Base-by-base conservation (phyloP, 2,797 vertebrate species). In the Anas capensis region DNA sequence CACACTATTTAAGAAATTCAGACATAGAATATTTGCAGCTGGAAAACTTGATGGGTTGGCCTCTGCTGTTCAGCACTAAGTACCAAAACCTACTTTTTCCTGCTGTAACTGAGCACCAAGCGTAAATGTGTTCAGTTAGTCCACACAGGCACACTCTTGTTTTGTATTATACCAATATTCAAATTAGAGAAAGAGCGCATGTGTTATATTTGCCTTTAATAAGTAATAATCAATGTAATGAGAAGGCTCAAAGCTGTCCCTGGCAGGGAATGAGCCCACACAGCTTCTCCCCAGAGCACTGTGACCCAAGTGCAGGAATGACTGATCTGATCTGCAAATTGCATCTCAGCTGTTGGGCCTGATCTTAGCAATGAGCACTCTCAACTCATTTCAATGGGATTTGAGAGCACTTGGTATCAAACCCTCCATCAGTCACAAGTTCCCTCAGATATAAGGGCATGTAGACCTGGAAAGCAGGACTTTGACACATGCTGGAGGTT, bases 351-450 rank as follows among this genome's bases (percentile, higher is more conserved):
- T 78, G 64, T 38, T 80, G 56, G n/a, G 73, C 19, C 49, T 66
- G 40, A 88, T 85, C 49, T 91, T 49, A 62, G 61, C 72, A 75
- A 81, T 61, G 36, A 93, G 69, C 73, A 82, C 48, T 29, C 60
- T 93, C 66, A 82, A 19, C 72, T 64, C 54, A 89, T 89, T 92
- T 93, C 42, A 77, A 2, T 33, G 56, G 53, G 31, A 79, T 73
- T 82, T 82, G 70, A 94, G 82, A 79, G 36, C 60, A 70, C 82
- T 90, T 71, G 64, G 23, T 86, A 82, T 84, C 88, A 93, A 86
- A 82, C 31, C 56, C 83, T 79, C 60, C 62, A 76, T 84, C 92
- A 49, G 92, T 97, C 95, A 96, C 92, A 93, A 95, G 93, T 31
- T 93, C 94, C 62, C 48, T 19, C 65, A 76, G 38, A 93, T 31